Evolutionary conservation across 2,113 vertebrate species (phyloP).

Genomic region (Halcyon malimbica): DNA sequence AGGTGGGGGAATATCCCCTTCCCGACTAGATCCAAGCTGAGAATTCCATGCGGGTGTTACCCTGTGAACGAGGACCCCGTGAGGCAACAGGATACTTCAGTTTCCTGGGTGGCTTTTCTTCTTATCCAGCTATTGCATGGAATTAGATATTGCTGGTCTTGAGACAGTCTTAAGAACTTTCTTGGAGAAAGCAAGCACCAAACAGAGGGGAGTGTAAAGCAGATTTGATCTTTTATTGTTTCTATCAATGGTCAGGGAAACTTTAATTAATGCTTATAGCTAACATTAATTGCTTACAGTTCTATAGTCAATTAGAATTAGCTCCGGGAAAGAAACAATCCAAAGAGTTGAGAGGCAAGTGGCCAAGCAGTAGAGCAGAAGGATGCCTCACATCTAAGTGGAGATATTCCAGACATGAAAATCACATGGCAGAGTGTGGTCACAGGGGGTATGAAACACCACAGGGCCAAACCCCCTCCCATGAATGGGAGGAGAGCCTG

Average conservation of each 20-base stretch:
- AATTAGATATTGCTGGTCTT: neutral
- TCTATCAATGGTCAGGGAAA: neutral
- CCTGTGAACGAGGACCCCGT: neutral
- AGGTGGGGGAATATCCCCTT: neutral
- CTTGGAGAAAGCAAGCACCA: conserved; percentile 9
- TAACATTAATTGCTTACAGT: neutral
- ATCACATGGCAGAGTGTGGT: neutral
- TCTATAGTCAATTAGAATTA: neutral
- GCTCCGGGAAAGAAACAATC: neutral
- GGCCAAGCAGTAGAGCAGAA: neutral
- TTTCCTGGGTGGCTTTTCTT: neutral
- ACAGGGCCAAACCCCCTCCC: neutral
- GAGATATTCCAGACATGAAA: neutral
- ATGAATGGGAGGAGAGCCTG: neutral
- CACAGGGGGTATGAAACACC: neutral
- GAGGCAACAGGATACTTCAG: neutral
- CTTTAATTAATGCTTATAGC: neutral
- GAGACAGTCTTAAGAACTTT: neutral
- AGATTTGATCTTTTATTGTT: neutral
- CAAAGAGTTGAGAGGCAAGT: neutral
- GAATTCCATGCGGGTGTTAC: neutral
- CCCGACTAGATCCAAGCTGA: neutral
- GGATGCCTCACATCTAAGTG: neutral
- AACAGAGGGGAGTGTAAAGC: neutral
- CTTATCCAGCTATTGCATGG: neutral